Percentiles rank a stretch among this genome's conserved stretches.
Evolutionary conservation across 2,888 invertebrate species (phyloP).

Genomic region (Listrodromus nycthemerus): DNA sequence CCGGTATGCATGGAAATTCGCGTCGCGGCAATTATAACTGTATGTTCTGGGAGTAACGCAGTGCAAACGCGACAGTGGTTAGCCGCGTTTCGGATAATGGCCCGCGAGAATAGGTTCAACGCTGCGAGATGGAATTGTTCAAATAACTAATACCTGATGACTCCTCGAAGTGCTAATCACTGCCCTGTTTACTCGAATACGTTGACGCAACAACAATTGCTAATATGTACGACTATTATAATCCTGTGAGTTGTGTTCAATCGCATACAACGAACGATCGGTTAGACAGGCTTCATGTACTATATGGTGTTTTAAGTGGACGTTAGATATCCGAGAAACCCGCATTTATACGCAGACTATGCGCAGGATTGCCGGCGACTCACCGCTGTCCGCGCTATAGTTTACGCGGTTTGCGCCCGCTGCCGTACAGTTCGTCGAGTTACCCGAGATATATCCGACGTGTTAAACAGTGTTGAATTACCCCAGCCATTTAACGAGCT

Average conservation of each 20-base stretch:
- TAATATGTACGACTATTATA: conserved; percentile 16
- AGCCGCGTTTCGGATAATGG: background rate
- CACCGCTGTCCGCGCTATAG: conserved; percentile 29
- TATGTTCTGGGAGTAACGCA: conserved; percentile 56
- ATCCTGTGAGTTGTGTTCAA: background rate
- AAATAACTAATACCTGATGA: background rate
- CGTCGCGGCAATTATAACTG: conserved; percentile 76
- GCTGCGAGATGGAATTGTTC: background rate
- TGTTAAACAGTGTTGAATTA: conserved; percentile 62
- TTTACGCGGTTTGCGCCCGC: conserved; percentile 27
- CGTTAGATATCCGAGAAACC: conserved; percentile 55
- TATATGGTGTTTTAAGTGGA: conserved; percentile 52
- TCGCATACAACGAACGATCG: conserved; percentile 1
- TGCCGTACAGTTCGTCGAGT: conserved; percentile 46
- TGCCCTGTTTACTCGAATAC: background rate
- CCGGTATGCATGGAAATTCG: conserved; percentile 65
- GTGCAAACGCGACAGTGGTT: conserved; percentile 20
- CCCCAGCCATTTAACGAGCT: conserved; percentile 47
- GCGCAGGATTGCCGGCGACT: conserved; percentile 8
- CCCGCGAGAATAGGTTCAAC: background rate
- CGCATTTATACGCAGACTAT: background rate
- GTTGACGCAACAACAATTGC: background rate
- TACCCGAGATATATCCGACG: conserved; percentile 52
- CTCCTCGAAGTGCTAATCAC: background rate
- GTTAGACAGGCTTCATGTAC: conserved; percentile 13